Percentiles rank a stretch among this genome's conserved stretches.
These are phyloP conservation scores for Oxyura jamaicensis DNA, from an alignment of 2,113 vertebrate species.

Conservation along the genomic window DNA sequence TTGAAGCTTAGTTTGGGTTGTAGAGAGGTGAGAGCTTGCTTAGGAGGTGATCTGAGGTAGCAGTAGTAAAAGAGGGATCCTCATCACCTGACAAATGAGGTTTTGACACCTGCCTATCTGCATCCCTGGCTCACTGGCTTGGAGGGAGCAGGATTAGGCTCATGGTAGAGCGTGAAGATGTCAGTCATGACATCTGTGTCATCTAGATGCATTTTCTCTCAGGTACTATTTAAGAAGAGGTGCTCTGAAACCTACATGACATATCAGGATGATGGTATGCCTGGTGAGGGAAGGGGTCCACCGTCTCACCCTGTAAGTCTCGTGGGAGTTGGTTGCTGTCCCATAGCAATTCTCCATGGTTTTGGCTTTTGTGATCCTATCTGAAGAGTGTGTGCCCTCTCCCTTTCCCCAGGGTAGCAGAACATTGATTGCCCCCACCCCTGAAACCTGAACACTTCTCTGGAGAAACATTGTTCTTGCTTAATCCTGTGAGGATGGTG, in stretches of 20 bases:
- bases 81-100: neutral
- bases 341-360: neutral
- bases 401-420: neutral
- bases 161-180: neutral
- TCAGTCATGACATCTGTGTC: rapidly evolving
- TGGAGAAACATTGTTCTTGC: neutral
- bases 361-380: neutral
- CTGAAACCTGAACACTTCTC: neutral
- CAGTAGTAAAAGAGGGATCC: neutral
- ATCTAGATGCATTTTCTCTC: neutral
- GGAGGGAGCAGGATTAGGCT: neutral
- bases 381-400: neutral
- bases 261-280: neutral
- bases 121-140: neutral
- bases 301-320: neutral
- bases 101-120: neutral
- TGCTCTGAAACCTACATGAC: neutral
- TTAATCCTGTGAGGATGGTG: neutral
- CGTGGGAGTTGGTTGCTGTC: neutral
- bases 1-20: neutral
- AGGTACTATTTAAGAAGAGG: neutral
- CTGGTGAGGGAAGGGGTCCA: neutral
- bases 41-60: neutral
- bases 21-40: neutral
- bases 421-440: neutral